Evolutionary conservation across 2,797 vertebrate genomes (phyloP).

Genomic region (Chiloscyllium punctatum): DNA sequence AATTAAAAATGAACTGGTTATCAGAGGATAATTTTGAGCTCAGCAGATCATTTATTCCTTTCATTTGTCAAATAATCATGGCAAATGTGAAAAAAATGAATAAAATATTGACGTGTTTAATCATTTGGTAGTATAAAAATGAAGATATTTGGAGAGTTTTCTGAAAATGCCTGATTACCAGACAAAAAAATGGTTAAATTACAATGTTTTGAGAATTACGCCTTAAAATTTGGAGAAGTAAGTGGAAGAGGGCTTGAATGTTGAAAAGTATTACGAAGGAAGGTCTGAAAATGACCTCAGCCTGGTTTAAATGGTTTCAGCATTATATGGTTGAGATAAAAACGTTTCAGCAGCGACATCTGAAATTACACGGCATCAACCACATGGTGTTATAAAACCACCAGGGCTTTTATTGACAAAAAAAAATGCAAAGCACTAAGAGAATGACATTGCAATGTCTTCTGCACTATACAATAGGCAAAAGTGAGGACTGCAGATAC

Average conservation of each 20-base stretch:
- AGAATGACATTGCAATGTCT: slow-evolving; percentile 8
- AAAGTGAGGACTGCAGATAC: too few relatives aligned
- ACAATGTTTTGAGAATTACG: not conserved
- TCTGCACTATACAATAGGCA: slow-evolving; percentile 23
- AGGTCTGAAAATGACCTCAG: not conserved
- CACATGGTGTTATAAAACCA: slow-evolving; percentile 18
- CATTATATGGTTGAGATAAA: too few relatives aligned
- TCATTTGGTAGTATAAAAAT: not conserved
- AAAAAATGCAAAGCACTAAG: not conserved
- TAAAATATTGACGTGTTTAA: not conserved
- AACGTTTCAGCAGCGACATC: not conserved
- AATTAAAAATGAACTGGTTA: not conserved
- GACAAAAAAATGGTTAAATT: not conserved
- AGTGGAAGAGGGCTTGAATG: not conserved
- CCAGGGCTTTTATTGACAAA: slow-evolving; percentile 31
- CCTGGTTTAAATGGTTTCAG: not conserved
- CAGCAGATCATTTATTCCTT: not conserved
- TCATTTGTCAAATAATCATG: not conserved
- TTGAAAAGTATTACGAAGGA: not conserved
- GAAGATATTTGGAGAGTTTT: not conserved
- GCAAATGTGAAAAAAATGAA: not conserved
- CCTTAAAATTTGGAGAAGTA: not conserved
- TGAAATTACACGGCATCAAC: not conserved
- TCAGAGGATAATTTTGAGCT: not conserved
- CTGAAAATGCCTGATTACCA: not conserved